These are phyloP conservation scores for Microcebus ravelobensis DNA, from an alignment of 2,113 vertebrate genomes.

Conservation along the genomic window DNA sequence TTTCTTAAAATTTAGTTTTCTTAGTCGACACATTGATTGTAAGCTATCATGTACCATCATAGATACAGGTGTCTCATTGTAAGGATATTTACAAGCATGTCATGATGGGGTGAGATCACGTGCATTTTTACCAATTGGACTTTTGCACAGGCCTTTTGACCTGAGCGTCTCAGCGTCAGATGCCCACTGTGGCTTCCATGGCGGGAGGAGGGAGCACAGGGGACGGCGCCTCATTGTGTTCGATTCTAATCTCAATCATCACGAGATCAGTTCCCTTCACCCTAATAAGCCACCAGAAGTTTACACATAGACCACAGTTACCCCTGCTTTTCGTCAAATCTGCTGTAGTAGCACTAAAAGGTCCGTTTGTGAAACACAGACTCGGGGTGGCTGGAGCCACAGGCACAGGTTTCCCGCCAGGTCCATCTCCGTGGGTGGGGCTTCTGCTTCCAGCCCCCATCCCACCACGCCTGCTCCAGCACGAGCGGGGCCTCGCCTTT, in stretches of 20 bases:
- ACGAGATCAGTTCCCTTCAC: neutral
- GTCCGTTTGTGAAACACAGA: accelerated
- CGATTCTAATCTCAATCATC: accelerated
- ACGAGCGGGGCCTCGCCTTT: accelerated
- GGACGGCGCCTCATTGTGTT: accelerated
- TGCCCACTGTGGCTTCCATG: neutral
- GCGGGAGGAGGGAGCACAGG: too few relatives aligned
- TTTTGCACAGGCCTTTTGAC: accelerated
- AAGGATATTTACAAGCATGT: accelerated
- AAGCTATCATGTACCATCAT: accelerated
- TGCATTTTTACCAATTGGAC: accelerated
- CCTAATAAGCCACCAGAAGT: neutral
- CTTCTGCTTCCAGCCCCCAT: too few relatives aligned
- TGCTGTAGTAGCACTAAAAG: accelerated
- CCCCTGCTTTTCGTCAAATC: neutral
- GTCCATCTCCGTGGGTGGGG: neutral
- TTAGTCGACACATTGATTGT: accelerated
- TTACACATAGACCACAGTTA: accelerated
- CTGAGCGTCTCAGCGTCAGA: neutral
- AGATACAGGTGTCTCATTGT: neutral
- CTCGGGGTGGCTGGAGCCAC: accelerated
- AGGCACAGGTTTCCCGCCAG: accelerated
- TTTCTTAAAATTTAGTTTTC: neutral
- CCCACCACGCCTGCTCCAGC: neutral
- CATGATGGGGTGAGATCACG: accelerated